Percentiles rank a stretch among this genome's conserved stretches.
Conservation (phyloP, 2,797 vertebrate genomes). For the Myotis myotis region DNA sequence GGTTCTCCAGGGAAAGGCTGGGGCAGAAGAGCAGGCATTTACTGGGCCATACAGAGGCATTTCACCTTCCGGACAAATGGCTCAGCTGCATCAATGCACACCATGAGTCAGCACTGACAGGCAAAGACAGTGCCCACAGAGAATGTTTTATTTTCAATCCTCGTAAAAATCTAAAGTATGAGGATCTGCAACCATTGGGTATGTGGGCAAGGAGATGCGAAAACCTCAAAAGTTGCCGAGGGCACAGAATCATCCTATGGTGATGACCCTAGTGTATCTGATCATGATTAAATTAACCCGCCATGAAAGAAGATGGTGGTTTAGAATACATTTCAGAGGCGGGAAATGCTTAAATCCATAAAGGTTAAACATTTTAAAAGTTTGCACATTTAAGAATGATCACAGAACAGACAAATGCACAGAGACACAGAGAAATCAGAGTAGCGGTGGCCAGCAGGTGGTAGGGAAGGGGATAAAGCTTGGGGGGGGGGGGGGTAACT, state of each 20-base stretch:
- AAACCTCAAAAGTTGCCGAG: not conserved
- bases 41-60: not conserved
- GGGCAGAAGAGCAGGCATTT: not conserved
- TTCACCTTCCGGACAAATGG: not conserved
- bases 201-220: not conserved
- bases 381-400: not conserved
- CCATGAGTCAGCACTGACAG: not conserved
- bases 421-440: not conserved
- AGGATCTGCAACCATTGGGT: not conserved
- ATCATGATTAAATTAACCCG: not conserved
- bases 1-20: not conserved
- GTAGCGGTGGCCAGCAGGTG: rapidly evolving
- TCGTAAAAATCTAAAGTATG: not conserved
- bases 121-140: not conserved
- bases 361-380: not conserved
- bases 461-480: not conserved
- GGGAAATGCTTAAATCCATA: not conserved
- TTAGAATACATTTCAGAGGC: not conserved
- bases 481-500: not conserved
- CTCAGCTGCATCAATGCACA: not conserved
- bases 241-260: not conserved
- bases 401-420: not conserved
- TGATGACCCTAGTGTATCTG: not conserved
- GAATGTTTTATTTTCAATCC: not conserved
- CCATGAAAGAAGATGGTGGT: not conserved